Evolutionary conservation across 1,140 invertebrate genomes (phyloP), one percentile per base, ranked within the genome.

Genomic region (Helicoverpa armigera): DNA sequence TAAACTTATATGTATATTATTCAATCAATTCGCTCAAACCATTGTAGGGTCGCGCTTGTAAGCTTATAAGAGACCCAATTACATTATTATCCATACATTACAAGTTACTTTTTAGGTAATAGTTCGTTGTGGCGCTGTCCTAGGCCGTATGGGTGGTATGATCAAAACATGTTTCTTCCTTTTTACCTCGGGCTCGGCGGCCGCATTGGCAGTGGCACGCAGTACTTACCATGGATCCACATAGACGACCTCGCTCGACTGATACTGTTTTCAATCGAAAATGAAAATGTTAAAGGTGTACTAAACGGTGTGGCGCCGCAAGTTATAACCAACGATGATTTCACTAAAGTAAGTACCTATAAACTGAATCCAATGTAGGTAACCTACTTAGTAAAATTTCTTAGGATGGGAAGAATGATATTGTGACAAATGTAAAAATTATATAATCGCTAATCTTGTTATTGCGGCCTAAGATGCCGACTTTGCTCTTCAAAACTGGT

Each of bases 141-240:
- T 99, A 2, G 98, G 98, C 7, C 95, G 97, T 87, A 95, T 96
- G 87, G 98, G 98, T 18, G 98, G 99, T 14, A 98, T 99, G 97
- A 97, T 99, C 23, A 96, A 98, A 97, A 98, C 87, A 96, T 99
- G 83, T 98, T 97, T 91, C 86, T 97, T 11, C 98, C 98, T 35
- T 99, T 99, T 91, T 98, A 95, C 83, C 94, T 99, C 18, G 97
- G 98, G 0, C 61, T 98, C 0, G 98, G 98, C 54, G 98, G 98
- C 0, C 97, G 96, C 0, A 96, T 99, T 67, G 98, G 97, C 50
- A 95, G 91, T 79, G 99, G 99, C 0, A 96, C 96, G 60, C 99
- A 99, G 91, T 97, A 95, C 87, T 96, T 99, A 90, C 98, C 99
- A n/a, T 99, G 99, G 99, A 99, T 99, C 90, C 98, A 99, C 87